Conservation (phyloP, 1,140 invertebrate genomes). For the Plodia interpunctella region DNA sequence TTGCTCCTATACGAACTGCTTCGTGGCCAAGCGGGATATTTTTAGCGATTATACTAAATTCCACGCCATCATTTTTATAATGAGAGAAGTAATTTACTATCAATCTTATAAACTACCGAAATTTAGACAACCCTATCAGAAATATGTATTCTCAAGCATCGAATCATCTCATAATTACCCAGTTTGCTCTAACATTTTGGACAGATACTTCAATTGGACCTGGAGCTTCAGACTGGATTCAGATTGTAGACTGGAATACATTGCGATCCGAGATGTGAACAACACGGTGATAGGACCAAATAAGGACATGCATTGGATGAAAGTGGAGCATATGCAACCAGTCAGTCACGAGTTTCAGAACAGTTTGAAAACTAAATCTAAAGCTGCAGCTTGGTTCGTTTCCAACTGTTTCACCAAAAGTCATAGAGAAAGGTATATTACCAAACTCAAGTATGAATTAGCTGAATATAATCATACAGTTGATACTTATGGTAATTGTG, state of each 20-base stretch:
- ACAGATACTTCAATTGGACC: conserved; percentile 80
- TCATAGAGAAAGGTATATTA: conserved; percentile 77
- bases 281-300: conserved; percentile 54
- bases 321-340: conserved; percentile 54
- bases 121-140: conserved; percentile 43
- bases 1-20: conserved; percentile 51
- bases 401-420: conserved; percentile 80
- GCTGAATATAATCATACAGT: conserved; percentile 58
- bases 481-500: conserved; percentile 84
- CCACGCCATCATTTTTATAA: conserved; percentile 51
- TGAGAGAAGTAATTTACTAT: conserved; percentile 36
- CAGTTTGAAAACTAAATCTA: conserved; percentile 64
- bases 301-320: conserved; percentile 47
- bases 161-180: conserved; percentile 64
- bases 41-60: conserved; percentile 47
- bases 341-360: conserved; percentile 42
- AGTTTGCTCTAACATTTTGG: conserved; percentile 49
- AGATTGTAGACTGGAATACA: conserved; percentile 79
- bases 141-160: conserved; percentile 57
- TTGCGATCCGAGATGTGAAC: conserved; percentile 46
- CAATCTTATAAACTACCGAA: conserved; percentile 26
- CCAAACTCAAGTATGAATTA: conserved; percentile 78
- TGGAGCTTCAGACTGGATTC: conserved; percentile 82
- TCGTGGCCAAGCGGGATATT: conserved; percentile 34
- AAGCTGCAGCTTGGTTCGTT: conserved; percentile 81